Evolutionary conservation across 92 coral and sea anemone genomes (phyloP), one percentile per base, ranked within the genome.

Genomic region (Zoanthus sansibaricus): DNA sequence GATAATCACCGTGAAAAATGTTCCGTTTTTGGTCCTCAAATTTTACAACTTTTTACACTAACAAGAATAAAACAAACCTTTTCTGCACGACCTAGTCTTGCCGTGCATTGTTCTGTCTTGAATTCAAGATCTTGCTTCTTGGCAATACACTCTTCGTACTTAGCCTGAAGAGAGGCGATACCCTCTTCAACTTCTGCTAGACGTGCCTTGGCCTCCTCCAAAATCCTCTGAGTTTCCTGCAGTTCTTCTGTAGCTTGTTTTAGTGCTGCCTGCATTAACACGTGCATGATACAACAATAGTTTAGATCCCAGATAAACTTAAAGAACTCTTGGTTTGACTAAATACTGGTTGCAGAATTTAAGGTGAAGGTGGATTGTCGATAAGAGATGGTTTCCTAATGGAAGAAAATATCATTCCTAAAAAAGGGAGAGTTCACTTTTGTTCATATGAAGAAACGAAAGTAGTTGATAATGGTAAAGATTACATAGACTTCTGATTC

Each of bases 81-180:
- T 69, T 97, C 99, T 32, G 99, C 99, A 58, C 99, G 79, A 44
- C 93, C 94, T 9, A 97, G 97, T 79, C 99, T 90, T 48, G 92
- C 98, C 21, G 91, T 54, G 79, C 99, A 97, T 83, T 95, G 96
- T 48, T 97, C 97, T 14, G 99, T 97, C 77, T 97, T 97, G 79
- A 93, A 93, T 86, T 97, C 99, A 67, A 97, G 89, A 66, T 97
- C 98, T 66, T 97, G 93, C 83, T 97, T 97, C 93, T 97, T 97
- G 47, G 95, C 88, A 42, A 97, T 95, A 25, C 99, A 97, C 71
- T 97, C 99, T 54, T 97, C 97, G 61, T 97, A 97, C 76, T 97
- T 97, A 15, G 99, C 99, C 85, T 97, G 99, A 31, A 97, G 94
- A 9, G 99, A 94, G 8, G 99, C 99, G 18, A 97, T 97, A n/a